Percentiles rank a stretch among this genome's conserved stretches.
Conservation (phyloP, 2,113 vertebrate genomes). For the Vulpes ferrilata region DNA sequence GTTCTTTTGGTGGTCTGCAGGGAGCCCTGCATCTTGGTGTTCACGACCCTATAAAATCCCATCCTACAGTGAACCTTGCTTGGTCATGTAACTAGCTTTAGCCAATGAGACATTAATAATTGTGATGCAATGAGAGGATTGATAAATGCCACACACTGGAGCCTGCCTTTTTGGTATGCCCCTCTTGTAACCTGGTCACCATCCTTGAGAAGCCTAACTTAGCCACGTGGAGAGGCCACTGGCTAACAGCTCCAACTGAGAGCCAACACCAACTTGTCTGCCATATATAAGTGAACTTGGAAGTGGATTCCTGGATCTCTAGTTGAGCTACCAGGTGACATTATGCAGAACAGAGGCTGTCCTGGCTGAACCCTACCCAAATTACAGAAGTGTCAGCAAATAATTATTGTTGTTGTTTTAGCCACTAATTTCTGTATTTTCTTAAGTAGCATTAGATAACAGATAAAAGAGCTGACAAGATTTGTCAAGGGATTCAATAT, state of each 20-base stretch:
- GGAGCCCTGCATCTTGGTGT: neutral
- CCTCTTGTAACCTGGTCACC: neutral
- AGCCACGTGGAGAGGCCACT: neutral
- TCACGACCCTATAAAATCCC: neutral
- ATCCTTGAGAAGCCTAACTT: neutral
- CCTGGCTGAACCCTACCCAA: neutral
- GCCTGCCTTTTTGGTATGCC: neutral
- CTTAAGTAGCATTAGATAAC: neutral
- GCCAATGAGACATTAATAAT: neutral
- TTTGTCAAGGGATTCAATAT: slow-evolving; percentile 30
- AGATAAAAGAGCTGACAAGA: neutral
- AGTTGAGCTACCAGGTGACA: neutral
- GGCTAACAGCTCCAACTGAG: neutral
- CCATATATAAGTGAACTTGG: neutral
- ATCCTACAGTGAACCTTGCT: slow-evolving; percentile 28
- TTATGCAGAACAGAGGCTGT: neutral
- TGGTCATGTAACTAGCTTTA: neutral
- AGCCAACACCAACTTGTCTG: neutral
- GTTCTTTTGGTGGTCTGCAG: neutral
- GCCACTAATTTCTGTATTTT: slow-evolving; percentile 37
- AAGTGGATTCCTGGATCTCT: neutral
- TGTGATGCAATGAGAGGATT: neutral
- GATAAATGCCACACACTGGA: neutral
- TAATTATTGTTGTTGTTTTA: neutral
- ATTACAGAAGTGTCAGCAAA: slow-evolving; percentile 18